Conservation (phyloP, 2,888 invertebrate species). For the Trissonchulus sp. region DNA sequence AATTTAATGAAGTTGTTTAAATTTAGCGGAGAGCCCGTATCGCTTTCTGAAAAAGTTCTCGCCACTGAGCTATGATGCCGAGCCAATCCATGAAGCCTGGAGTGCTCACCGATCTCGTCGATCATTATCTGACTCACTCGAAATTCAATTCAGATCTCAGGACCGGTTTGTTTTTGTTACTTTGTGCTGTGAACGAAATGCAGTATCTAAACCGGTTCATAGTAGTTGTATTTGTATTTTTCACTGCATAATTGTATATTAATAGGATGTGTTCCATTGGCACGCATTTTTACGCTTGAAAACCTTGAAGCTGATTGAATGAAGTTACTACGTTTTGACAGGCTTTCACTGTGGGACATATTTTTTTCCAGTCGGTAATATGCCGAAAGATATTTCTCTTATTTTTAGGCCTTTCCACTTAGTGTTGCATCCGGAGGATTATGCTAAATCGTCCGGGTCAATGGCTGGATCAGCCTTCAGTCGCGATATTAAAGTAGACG, state of each 20-base stretch:
- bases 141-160: neutral
- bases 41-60: neutral
- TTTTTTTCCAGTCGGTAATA: no score
- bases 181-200: no score
- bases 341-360: no score
- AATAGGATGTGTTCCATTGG: no score
- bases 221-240: no score
- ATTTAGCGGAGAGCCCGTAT: neutral
- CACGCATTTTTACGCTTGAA: no score
- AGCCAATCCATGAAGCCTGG: neutral
- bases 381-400: no score
- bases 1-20: no score
- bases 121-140: neutral
- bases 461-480: constrained; percentile 37
- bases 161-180: neutral
- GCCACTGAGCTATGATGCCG: neutral
- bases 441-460: constrained; percentile 36
- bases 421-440: constrained; percentile 38
- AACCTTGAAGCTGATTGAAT: no score
- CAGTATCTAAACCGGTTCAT: no score
- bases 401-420: constrained; percentile 44
- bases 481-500: neutral
- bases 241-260: no score
- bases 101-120: neutral
- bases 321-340: no score